Evolutionary conservation across 1,140 invertebrate species (phyloP), one percentile per base, ranked within the genome.

Genomic region (Macrosteles quadrilineatus): DNA sequence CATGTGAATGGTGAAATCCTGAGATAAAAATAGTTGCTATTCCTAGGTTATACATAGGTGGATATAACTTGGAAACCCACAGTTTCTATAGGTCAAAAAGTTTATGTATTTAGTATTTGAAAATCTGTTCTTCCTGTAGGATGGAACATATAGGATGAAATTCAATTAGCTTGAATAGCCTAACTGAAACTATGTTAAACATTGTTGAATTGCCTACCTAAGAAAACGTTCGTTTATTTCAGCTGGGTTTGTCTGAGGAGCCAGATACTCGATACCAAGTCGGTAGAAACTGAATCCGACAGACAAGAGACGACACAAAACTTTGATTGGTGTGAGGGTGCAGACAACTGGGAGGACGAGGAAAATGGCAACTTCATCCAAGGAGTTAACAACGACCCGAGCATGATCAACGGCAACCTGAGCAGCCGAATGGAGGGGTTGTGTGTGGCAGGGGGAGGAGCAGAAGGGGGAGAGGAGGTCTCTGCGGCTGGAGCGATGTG

Each of bases 221-320:
- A n/a, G n/a, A n/a, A n/a, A n/a, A n/a, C n/a, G n/a, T n/a, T n/a
- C n/a, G n/a, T 29, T 27, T 14, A 47, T 77, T 78, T 53, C 72
- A 88, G 89, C 74, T 91, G 90, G 89, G 81, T 84, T 1, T 91
- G 90, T 74, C 71, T 91, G 32, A 81, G 89, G 70, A 83, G 86
- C 25, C 88, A 91, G 77, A 81, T 82, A 2, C 45, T 85, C 45
- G 87, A 88, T 59, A 78, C 82, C 50, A 79, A 81, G 31, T 75
- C 74, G 21, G 80, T 82, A 23, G 80, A 78, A 64, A 76, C 80
- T 62, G 78, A 79, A 19, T 67, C 77, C 27, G 57, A 29, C 30
- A 9, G 6, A 57, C 32, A 17, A 66, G 36, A 66, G 43, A 57
- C 32, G 30, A 67, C 66, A 21, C 43, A 32, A 43, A 70, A 32